Conservation (phyloP, 2,113 vertebrate genomes). For the Percopsis transmontana region DNA sequence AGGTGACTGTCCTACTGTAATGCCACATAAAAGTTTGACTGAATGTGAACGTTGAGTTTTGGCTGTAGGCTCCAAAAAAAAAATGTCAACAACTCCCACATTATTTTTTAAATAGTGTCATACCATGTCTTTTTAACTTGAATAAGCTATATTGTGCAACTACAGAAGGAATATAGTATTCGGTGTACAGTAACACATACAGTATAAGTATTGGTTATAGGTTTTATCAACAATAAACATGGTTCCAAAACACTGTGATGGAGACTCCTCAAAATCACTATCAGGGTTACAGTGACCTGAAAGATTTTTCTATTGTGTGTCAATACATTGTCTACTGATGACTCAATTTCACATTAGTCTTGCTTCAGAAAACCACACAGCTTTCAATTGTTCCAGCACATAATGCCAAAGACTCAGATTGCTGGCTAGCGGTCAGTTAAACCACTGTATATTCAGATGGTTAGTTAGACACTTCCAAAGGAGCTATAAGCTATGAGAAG, state of each 20-base stretch:
- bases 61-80: too few species aligned
- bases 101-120: conserved; percentile 34
- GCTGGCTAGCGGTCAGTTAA: conserved; percentile 34
- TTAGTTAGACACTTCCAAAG: conserved; percentile 18
- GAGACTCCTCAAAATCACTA: not conserved
- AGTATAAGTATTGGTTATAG: not conserved
- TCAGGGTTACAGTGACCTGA: not conserved
- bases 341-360: too few species aligned
- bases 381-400: too few species aligned
- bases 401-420: conserved; percentile 1
- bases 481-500: conserved; percentile 9
- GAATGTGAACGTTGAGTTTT: conserved; percentile 55
- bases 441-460: conserved; percentile 35
- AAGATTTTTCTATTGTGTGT: too few species aligned
- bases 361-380: conserved; percentile 16
- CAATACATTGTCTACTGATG: too few species aligned
- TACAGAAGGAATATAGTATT: too few species aligned
- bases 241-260: not conserved
- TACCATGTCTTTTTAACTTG: conserved; percentile 17
- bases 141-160: conserved; percentile 3
- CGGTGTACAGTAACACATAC: not conserved
- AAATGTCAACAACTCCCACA: too few species aligned
- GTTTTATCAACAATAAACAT: not conserved
- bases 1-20: conserved; percentile 29
- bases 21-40: conserved; percentile 53